Conservation (phyloP, 2,888 invertebrate genomes). For the Melieria crassipennis region DNA sequence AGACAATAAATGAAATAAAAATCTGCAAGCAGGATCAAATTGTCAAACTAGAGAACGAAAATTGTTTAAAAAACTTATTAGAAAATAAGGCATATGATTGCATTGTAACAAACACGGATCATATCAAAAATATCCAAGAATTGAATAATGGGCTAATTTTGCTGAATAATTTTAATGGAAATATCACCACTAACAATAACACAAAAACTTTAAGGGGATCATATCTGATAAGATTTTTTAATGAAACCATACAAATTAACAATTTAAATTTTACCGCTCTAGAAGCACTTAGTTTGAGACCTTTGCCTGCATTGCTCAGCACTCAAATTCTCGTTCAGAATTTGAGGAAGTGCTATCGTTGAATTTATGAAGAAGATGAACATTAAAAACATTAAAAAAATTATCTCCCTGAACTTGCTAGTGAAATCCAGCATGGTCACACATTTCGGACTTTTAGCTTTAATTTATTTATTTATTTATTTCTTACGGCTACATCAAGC, state of each 20-base stretch:
- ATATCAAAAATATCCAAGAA: neutral
- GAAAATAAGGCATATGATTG: constrained; percentile 26
- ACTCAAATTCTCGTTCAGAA: constrained; percentile 11
- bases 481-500: no score
- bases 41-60: constrained; percentile 11
- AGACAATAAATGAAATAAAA: constrained; percentile 19
- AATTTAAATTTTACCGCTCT: constrained; percentile 25
- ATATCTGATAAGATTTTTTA: constrained; percentile 9
- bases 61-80: constrained; percentile 25
- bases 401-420: neutral
- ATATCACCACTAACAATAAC: constrained; percentile 17
- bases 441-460: no score
- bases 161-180: constrained; percentile 8
- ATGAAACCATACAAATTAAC: constrained; percentile 21
- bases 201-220: constrained; percentile 11
- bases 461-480: no score
- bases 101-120: constrained; percentile 14
- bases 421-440: no score
- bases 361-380: constrained; percentile 25
- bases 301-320: neutral
- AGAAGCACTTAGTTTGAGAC: constrained; percentile 20
- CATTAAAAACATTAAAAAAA: constrained; percentile 22
- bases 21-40: constrained; percentile 19
- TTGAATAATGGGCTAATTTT: no score
- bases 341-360: constrained; percentile 25